A percentile compares a stretch with the other conserved stretches of the same genome.
Conservation (phyloP, 2,797 vertebrate genomes). For the Scleropages formosus region DNA sequence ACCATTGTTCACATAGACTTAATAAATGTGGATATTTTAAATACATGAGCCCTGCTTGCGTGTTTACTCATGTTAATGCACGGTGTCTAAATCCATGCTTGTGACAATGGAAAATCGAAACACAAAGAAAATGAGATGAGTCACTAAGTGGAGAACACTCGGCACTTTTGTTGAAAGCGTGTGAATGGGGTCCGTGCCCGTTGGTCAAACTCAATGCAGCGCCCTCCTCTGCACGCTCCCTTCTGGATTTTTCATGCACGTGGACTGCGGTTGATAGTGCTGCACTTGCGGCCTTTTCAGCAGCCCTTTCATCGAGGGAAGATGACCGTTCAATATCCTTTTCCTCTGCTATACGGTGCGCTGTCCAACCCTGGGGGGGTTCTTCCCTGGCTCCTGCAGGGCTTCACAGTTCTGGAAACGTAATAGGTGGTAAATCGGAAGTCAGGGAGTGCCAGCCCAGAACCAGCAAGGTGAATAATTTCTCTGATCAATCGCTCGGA, state of each 20-base stretch:
- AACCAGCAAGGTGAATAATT: conserved; percentile 29
- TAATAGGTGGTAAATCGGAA: conserved; percentile 35
- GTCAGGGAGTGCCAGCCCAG: neutral
- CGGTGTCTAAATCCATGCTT: neutral
- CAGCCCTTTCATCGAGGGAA: neutral
- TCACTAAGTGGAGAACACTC: conserved; percentile 22
- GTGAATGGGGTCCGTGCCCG: neutral
- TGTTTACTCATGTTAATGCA: neutral
- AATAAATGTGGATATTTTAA: neutral
- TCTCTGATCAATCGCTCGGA: conserved; percentile 26
- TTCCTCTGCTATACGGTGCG: neutral
- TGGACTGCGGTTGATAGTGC: neutral
- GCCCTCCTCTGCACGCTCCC: neutral
- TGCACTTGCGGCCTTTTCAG: conserved; percentile 8
- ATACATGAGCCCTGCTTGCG: neutral
- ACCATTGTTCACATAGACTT: neutral
- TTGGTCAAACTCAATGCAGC: no score
- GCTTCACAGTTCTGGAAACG: neutral
- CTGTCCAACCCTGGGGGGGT: conserved; percentile 12
- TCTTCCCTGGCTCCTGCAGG: conserved; percentile 13
- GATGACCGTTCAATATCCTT: neutral
- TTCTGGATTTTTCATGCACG: neutral
- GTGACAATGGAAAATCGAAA: conserved; percentile 15
- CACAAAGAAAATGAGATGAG: conserved; percentile 29
- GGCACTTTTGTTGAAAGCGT: neutral